Conservation (phyloP, 2,113 vertebrate genomes). For the Nerophis lumbriciformis region DNA sequence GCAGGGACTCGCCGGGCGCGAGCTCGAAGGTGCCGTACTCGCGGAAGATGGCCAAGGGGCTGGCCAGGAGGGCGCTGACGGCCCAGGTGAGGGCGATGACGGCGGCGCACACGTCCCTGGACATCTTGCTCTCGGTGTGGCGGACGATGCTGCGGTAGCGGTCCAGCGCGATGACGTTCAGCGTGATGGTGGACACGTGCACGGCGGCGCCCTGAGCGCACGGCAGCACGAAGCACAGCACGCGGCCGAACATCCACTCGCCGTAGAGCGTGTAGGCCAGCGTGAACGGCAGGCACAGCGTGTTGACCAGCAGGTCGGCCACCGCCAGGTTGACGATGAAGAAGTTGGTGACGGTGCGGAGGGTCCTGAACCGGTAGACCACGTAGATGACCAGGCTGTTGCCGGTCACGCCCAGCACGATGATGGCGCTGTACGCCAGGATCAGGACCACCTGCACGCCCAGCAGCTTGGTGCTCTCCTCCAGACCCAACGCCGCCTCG, state of each 20-base stretch:
- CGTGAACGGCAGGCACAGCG: slow-evolving; percentile 87
- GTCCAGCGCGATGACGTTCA: slow-evolving; percentile 92
- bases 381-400: slow-evolving; percentile 92
- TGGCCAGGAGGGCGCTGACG: slow-evolving; percentile 83
- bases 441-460: slow-evolving; percentile 87
- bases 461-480: slow-evolving; percentile 83
- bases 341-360: slow-evolving; percentile 90
- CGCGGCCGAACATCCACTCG: slow-evolving; percentile 86
- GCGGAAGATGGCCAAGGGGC: slow-evolving; percentile 89
- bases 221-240: slow-evolving; percentile 85
- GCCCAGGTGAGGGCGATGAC: slow-evolving; percentile 86
- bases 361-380: slow-evolving; percentile 85
- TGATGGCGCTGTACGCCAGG: slow-evolving; percentile 87
- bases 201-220: slow-evolving; percentile 88
- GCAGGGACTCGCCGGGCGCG: slow-evolving; percentile 75
- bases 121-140: slow-evolving; percentile 88
- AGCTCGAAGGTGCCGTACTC: slow-evolving; percentile 83
- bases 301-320: slow-evolving; percentile 88
- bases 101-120: slow-evolving; percentile 80
- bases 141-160: slow-evolving; percentile 87
- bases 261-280: slow-evolving; percentile 84
- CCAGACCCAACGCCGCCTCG: slow-evolving; percentile 58
- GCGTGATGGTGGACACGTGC: slow-evolving; percentile 88
- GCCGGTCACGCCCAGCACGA: slow-evolving; percentile 84
- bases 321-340: slow-evolving; percentile 92